phyloP scores from a whole-genome alignment of 2,888 invertebrate species.

The Camponotus fellah region DNA sequence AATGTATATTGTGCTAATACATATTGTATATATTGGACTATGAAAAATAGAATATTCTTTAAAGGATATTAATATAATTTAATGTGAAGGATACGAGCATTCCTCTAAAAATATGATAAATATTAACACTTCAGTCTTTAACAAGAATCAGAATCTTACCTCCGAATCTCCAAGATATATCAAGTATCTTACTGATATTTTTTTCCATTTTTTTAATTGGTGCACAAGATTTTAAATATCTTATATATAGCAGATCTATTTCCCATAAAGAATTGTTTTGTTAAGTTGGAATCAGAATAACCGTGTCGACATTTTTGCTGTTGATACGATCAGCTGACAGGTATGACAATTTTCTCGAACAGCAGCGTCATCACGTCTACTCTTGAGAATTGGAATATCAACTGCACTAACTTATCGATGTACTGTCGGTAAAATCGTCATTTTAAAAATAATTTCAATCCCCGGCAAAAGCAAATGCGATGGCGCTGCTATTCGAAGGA shows the following conservation, averaged over 20 bases:
- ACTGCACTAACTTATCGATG: too few species aligned
- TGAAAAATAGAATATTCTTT: background rate
- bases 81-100: background rate
- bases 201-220: slow-evolving; percentile 77
- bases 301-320: background rate
- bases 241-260: background rate
- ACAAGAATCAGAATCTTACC: slow-evolving; percentile 74
- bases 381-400: too few species aligned
- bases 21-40: background rate
- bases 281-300: background rate
- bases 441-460: too few species aligned
- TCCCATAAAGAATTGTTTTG: background rate
- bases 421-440: too few species aligned
- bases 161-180: slow-evolving; percentile 84
- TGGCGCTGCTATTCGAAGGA: too few species aligned
- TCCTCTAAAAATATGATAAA: background rate
- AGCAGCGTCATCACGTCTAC: too few species aligned
- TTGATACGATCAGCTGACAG: too few species aligned
- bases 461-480: too few species aligned
- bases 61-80: background rate
- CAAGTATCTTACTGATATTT: slow-evolving; percentile 75
- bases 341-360: too few species aligned
- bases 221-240: background rate
- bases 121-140: background rate
- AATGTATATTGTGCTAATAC: too few species aligned